Evolutionary conservation across 2,888 invertebrate genomes (phyloP), one percentile per base, ranked within the genome.

Genomic region (Hermaeophaga mercurialis): DNA sequence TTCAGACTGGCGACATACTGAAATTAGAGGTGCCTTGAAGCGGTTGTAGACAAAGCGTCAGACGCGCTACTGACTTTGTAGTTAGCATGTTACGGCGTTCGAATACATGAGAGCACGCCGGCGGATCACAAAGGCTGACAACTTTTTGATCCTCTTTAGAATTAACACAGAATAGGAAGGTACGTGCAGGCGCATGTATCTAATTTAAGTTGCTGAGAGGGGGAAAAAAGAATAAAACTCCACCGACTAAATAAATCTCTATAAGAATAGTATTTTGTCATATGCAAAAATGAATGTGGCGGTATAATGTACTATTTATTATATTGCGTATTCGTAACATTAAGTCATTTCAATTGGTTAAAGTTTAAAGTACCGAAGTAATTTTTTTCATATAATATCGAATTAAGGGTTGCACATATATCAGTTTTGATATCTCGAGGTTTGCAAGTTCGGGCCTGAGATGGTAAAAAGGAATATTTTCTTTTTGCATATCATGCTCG

Each of bases 401-500:
- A n/a, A n/a, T n/a, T n/a, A n/a, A n/a, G n/a, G n/a, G n/a, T n/a
- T n/a, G n/a, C n/a, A n/a, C n/a, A n/a, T n/a, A n/a, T n/a, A n/a
- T n/a, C n/a, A n/a, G n/a, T n/a, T n/a, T n/a, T n/a, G n/a, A n/a
- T n/a, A n/a, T n/a, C n/a, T n/a, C n/a, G n/a, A 28, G 4, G 31
- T 4, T 6, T 11, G 31, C 31, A 3, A n/a, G 39, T 39, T 39
- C 11, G 39, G 39, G 39, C 39, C 18, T 18, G 43, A 12, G 18
- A 24, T 11, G 12, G 43, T n/a, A 39, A 39, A 39, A 22, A 18
- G 18, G 39, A 39, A 39, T 19, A 39, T 39, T 39, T 39, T 19
- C 47, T 59, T 59, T 59, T 59, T 55, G 59, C 52, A 52, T 59
- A 59, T 59, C 61, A 61, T 59, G 58, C 56, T 44, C 54, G 54